Base-by-base conservation (phyloP, 2,888 invertebrate genomes). In the Agriotes lineatus region DNA sequence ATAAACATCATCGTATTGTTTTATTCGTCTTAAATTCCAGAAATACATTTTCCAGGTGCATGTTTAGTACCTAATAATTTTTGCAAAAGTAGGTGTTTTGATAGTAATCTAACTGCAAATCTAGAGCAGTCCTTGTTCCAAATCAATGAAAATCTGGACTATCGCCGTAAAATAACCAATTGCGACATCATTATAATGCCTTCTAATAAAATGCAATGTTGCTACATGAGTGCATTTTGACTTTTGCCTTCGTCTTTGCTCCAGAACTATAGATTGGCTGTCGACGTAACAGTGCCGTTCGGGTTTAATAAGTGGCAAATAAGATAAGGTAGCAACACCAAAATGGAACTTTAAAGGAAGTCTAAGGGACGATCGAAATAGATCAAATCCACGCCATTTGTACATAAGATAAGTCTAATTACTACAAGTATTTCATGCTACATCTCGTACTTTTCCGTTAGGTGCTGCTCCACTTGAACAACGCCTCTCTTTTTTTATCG, bases 361-460 rank as follows among this genome's bases (percentile, higher is more conserved):
- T 52, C 52, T 52, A 52, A 52, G 52, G 52, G 33, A 52, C 52
- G 50, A 50, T 50, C 16, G 52, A 52, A 52, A 33, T 33, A 52
- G 52, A 52, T 52, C 52, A 52, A 50, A 52, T 52, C 52, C 52
- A 52, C 52, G 18, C 52, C 52, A 52, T 52, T 52, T 52, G 52
- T 52, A 52, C 52, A 52, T 52, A 52, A 52, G 52, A 52, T 52
- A 52, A 25, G 52, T 52, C 52, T 52, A 52, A 52, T 52, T 48
- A 48, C 48, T 22, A 48, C 22, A 48, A 48, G 48, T 48, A 48
- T 48, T 52, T 33, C 52, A 33, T 52, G 18, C 33, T 52, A 22
- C 16, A 52, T 25, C 16, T 52, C 33, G 35, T 33, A 33, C 18
- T 52, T 52, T 33, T 33, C 33, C 52, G 35, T 30, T 33, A 14